A percentile compares a stretch with the other conserved stretches of the same genome.
Conservation (phyloP, 2,888 invertebrate species). For the Octonoba sinensis region DNA sequence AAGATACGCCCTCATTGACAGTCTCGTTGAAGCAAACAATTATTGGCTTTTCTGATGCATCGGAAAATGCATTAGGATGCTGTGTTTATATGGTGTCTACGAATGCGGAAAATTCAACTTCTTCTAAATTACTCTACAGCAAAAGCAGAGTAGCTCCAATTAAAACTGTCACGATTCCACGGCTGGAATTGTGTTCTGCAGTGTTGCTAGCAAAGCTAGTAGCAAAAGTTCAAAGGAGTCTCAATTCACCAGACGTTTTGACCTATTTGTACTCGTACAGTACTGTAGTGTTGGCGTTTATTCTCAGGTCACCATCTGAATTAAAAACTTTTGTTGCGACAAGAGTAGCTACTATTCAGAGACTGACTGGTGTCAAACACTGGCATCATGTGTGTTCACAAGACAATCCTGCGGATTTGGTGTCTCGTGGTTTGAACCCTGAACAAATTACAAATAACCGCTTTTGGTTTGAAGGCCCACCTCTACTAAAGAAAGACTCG, state of each 20-base stretch:
- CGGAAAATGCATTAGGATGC: not conserved
- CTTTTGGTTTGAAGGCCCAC: too few species aligned
- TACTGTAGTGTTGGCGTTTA: slow-evolving; percentile 1
- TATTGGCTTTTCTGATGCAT: not conserved
- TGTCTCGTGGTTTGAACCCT: not conserved
- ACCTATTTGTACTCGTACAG: not conserved
- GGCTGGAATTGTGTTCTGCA: not conserved
- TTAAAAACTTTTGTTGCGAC: slow-evolving; percentile 6
- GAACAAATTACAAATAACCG: too few species aligned
- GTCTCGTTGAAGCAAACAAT: too few species aligned
- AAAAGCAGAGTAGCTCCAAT: not conserved
- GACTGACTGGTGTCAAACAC: not conserved
- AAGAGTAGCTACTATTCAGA: slow-evolving; percentile 3
- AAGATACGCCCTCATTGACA: too few species aligned
- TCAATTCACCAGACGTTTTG: not conserved
- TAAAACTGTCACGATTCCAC: not conserved
- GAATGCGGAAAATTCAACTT: not conserved
- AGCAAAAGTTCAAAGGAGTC: not conserved
- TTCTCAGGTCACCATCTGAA: not conserved
- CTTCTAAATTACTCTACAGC: not conserved
- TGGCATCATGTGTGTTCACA: not conserved
- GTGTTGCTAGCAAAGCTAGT: slow-evolving; percentile 1
- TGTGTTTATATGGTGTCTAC: not conserved
- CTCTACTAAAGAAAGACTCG: too few species aligned
- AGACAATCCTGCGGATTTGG: slow-evolving; percentile 7